Base-by-base conservation (phyloP, 1,140 invertebrate species). In the Hycleus phaleratus region DNA sequence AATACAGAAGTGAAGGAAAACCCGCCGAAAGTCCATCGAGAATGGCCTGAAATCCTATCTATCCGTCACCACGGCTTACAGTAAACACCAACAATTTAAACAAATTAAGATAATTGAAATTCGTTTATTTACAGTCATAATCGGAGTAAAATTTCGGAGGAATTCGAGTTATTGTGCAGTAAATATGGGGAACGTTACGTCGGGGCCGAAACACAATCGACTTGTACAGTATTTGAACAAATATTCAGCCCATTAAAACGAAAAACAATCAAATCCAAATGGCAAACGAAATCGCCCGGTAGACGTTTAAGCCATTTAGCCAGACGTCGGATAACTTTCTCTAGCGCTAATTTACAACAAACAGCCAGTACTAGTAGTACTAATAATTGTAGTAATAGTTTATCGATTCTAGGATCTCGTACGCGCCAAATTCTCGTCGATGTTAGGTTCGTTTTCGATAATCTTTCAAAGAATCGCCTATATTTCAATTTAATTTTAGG, bases 271-370 rank as follows among this genome's bases (percentile, higher is more conserved):
- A 74, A 76, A 53, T 74, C 78, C 59, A 75, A 77, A 63, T 78
- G 71, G 46, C 77, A 75, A 56, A 77, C 76, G 2, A 82, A 82
- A 64, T 86, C 84, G 39, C 85, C 85, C 0, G 83, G 84, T 0
- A 79, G 83, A 51, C 73, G 84, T 39, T 67, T 86, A 38, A 86
- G 81, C 48, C 83, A 86, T 66, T 73, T 87, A 55, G 82, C 84
- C 0, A 78, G 78, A 40, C 72, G 85, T 12, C 72, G 83, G 42
- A 79, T 81, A 59, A 82, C 82, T 3, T 86, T 86, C 68, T 85
- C 81, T 32, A 85, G 78, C 54, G 76, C 77, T 0, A 77, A 66
- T 64, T 63, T 73, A 10, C 70, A 74, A 58, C 32, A 32, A 32
- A 32, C 32, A 7, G 32, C 32, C 32, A 32, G 4, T 5, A 32